phyloP scores from a whole-genome alignment of 2,888 invertebrate genomes.

The Pollenia amentaria region DNA sequence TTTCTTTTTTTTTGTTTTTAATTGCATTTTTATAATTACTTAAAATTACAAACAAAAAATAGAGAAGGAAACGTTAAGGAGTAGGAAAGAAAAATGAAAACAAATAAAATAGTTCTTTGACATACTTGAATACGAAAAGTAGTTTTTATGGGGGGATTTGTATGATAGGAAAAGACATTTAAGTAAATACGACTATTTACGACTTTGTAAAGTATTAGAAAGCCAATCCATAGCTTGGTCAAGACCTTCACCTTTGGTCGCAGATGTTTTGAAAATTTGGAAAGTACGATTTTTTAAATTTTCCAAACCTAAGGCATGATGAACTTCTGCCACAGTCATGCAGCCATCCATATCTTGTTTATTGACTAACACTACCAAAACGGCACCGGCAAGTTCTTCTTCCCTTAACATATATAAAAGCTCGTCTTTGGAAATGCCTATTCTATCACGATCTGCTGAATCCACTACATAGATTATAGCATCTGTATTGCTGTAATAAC shows the following conservation, averaged over 20 bases:
- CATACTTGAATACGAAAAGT: conserved; percentile 73
- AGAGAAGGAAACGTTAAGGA: conserved; percentile 11
- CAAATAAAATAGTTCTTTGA: conserved; percentile 56
- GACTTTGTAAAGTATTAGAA: conserved; percentile 94
- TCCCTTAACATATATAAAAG: conserved; percentile 98
- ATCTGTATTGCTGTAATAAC: conserved; percentile 99
- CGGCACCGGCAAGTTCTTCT: conserved; percentile 97
- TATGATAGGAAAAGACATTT: conserved; percentile 73
- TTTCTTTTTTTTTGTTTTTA: conserved; percentile 61
- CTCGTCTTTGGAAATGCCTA: conserved; percentile 99
- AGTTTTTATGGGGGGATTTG: conserved; percentile 29
- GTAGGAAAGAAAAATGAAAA: conserved; percentile 46
- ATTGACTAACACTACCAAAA: conserved; percentile 98
- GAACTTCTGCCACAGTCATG: conserved; percentile 98
- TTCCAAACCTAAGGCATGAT: conserved; percentile 97
- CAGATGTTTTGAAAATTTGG: conserved; percentile 98
- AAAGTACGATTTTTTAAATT: conserved; percentile 98
- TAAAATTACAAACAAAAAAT: conserved; percentile 70
- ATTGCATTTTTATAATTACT: conserved; percentile 73
- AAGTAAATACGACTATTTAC: conserved; percentile 88
- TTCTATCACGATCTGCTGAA: conserved; percentile 98
- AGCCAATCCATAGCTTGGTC: conserved; percentile 99
- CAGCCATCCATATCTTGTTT: conserved; percentile 99
- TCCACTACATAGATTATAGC: conserved; percentile 99
- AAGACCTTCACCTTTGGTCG: conserved; percentile 98